Evolutionary conservation across 2,888 invertebrate species (phyloP), one percentile per base, ranked within the genome.

Genomic region (Merodon equestris): DNA sequence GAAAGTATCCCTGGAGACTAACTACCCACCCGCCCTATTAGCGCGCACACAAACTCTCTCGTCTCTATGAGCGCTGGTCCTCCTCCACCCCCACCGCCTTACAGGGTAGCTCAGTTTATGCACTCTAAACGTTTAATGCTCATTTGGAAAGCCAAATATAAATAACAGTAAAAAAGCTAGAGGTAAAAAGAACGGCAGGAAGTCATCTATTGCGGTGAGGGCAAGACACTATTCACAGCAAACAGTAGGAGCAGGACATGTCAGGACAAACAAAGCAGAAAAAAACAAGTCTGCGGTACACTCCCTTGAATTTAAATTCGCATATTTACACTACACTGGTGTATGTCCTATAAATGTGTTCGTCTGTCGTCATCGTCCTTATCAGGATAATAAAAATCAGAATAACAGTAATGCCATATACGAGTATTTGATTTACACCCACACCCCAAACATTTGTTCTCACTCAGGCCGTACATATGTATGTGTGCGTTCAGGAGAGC

Each of bases 311-410:
- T 73, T 73, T 73, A 58, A 66, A 73, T 73, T 66, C 73, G 40
- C 38, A 66, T 73, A 73, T 66, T 73, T 58, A 66, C 73, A 53
- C 72, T 57, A 72, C 61, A 60, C 61, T 57, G 53, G 40, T 45
- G n/a, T n/a, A n/a, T n/a, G n/a, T n/a, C n/a, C n/a, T n/a, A 42
- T 58, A 53, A 58, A 58, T 42, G 73, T 60, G 73, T 73, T 73
- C 66, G 66, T 66, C 58, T 72, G 72, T 64, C 66, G 66, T 72
- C 64, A 64, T 66, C 58, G 53, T 58, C 54, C 73, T 73, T 73
- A 73, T 73, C 73, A 73, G 73, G 47, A 66, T 73, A 73, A 66
- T 73, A 73, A 58, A 73, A 73, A 73, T 73, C 66, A 66, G 63
- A 73, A 73, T 66, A 66, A 73, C 57, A 27, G 73, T 73, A 64